phyloP scores from a whole-genome alignment of 2,797 vertebrate species.

The Alcedo atthis region DNA sequence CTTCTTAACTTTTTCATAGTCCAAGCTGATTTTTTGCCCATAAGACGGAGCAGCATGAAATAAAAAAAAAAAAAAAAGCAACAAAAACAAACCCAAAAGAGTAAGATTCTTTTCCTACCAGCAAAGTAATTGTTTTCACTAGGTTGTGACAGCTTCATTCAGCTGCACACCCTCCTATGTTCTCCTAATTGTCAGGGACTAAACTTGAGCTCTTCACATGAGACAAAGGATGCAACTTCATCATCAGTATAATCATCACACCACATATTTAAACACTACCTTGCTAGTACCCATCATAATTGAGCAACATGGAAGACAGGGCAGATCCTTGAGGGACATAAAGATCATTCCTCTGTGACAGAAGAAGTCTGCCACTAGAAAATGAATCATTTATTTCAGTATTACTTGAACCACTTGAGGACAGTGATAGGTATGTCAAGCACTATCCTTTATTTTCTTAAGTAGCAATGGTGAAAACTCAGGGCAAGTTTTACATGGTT shows the following conservation, averaged over 20 bases:
- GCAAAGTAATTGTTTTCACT: background rate
- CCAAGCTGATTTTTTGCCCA: background rate
- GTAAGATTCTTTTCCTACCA: fast-evolving
- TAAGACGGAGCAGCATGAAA: background rate
- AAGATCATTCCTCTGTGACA: background rate
- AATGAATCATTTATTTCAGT: background rate
- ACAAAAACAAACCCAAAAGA: background rate
- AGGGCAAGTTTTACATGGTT: background rate
- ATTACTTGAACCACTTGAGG: background rate
- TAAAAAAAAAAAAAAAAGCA: too few relatives aligned
- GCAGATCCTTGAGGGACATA: background rate
- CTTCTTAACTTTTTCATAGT: background rate
- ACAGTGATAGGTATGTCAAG: background rate
- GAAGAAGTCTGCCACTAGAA: background rate
- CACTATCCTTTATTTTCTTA: background rate
- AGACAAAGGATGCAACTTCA: background rate
- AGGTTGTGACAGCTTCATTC: background rate
- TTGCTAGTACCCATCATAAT: background rate
- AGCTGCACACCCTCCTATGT: background rate
- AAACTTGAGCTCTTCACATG: background rate
- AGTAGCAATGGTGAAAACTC: background rate
- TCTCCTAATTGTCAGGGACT: background rate
- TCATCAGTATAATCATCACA: background rate
- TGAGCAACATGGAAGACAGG: background rate
- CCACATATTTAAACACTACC: background rate